phyloP scores from a whole-genome alignment of 2,797 vertebrate species.

The Rhinatrema bivittatum region DNA sequence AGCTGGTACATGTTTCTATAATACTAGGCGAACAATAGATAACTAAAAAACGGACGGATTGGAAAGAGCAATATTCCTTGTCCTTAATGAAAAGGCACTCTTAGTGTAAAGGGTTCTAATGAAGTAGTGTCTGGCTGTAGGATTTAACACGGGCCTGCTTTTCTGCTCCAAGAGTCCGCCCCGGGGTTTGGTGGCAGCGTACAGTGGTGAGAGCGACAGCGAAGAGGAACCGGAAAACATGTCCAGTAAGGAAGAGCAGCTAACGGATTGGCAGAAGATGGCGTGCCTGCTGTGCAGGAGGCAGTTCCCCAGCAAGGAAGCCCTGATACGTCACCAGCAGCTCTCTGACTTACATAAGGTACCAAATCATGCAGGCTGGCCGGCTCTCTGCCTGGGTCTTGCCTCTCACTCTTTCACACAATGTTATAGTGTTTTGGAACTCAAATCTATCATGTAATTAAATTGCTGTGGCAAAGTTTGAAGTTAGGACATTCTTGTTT shows the following conservation, averaged over 20 bases:
- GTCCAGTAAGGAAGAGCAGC: constrained; percentile 66
- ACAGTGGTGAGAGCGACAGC: constrained; percentile 79
- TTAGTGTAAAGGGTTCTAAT: no score
- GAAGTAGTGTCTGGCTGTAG: no score
- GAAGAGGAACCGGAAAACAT: constrained; percentile 72
- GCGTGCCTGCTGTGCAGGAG: constrained; percentile 83
- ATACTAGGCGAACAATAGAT: no score
- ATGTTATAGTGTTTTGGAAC: neutral
- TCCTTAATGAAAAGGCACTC: neutral
- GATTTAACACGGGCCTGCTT: no score
- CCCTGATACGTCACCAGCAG: constrained; percentile 83
- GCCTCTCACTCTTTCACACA: no score
- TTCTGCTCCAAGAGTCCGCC: constrained; percentile 49
- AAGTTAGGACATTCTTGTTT: no score
- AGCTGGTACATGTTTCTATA: no score
- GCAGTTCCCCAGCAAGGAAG: constrained; percentile 87
- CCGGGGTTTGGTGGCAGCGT: constrained; percentile 70
- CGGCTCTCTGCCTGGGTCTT: neutral
- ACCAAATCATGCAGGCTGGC: neutral
- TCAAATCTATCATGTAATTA: no score
- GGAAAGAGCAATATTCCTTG: no score
- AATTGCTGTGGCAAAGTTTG: no score
- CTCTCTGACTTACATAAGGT: constrained; percentile 78
- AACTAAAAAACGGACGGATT: no score
- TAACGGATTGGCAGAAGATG: constrained; percentile 85